Evolutionary conservation across 1,140 invertebrate genomes (phyloP), one percentile per base, ranked within the genome.

Genomic region (Sitophilus oryzae): DNA sequence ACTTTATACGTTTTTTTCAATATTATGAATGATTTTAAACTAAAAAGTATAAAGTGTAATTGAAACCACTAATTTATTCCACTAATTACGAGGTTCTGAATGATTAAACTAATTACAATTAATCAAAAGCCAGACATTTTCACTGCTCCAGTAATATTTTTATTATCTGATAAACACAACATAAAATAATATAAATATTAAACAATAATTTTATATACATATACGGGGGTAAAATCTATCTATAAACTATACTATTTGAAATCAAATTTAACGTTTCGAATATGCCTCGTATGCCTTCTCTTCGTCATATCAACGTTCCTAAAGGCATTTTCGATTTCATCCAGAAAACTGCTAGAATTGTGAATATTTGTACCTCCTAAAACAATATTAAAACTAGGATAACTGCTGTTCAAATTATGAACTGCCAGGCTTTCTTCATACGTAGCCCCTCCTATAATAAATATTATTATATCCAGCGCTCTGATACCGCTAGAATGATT

Each of bases 361-460:
- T 96, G 95, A 22, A 98, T 79, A 0, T 82, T 85, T 3, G 93
- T 96, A 34, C 91, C 92, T 21, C 94, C 95, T 0, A 98, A 75
- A 48, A 98, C 77, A 21, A 98, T 82, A 64, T 84, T 80, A 25
- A 88, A 83, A 4, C 85, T 86, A 10, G 82, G 79, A 65, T 83
- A 81, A 60, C 77, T 76, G 74, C 86, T 80, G 74, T 97, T 91
- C 53, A 95, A 74, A 69, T 61, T 82, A 73, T 97, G 83, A 5
- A 98, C 86, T 40, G 84, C 81, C 2, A 91, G 70, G 2, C 93
- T 87, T 76, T 99, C 96, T 73, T 98, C 96, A 68, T 96, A 98
- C 0, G 96, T 99, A 15, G 86, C 80, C n/a, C 96, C 96, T 16
- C 96, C 96, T 58, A 98, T 82, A 15, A 97, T 87, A 67, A 98